phyloP scores from a whole-genome alignment of 2,113 vertebrate species.

The Brachirus orientalis region DNA sequence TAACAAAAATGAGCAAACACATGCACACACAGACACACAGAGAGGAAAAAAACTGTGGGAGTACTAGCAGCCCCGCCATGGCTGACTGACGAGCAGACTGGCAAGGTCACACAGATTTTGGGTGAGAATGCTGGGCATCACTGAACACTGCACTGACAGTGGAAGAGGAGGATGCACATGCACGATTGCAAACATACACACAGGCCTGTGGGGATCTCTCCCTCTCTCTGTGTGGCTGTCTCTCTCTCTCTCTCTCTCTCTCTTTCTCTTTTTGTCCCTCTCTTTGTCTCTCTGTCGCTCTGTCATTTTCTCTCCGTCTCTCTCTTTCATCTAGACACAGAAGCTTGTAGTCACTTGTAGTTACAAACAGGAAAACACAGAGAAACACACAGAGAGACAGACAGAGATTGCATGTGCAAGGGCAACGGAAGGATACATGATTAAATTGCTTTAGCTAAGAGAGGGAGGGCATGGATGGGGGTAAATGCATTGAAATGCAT shows the following conservation, averaged over 20 bases:
- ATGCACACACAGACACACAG: too few species aligned
- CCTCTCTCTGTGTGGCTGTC: too few species aligned
- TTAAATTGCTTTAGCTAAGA: slow-evolving; percentile 75
- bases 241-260: too few species aligned
- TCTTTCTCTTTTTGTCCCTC: too few species aligned
- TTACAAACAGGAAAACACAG: slow-evolving; percentile 26
- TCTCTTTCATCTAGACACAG: not conserved
- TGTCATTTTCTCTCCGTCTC: too few species aligned
- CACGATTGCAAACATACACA: too few species aligned
- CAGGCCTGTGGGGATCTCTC: too few species aligned
- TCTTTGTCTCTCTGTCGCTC: too few species aligned
- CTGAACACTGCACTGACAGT: slow-evolving; percentile 53
- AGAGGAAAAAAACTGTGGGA: too few species aligned
- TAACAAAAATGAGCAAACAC: too few species aligned
- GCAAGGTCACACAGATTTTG: slow-evolving; percentile 69
- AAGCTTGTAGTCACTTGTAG: not conserved
- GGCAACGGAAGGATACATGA: slow-evolving; percentile 57
- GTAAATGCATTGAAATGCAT: too few species aligned
- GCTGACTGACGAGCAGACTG: slow-evolving; percentile 67
- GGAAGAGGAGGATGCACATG: too few species aligned
- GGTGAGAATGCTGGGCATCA: slow-evolving; percentile 66
- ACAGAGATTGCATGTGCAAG: slow-evolving; percentile 30
- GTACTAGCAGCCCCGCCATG: slow-evolving; percentile 14
- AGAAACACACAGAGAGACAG: slow-evolving; percentile 4
- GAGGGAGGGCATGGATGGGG: slow-evolving; percentile 25